These are phyloP conservation scores for Augiades crinisus DNA, from an alignment of 2,888 invertebrate species.

Conservation along the genomic window DNA sequence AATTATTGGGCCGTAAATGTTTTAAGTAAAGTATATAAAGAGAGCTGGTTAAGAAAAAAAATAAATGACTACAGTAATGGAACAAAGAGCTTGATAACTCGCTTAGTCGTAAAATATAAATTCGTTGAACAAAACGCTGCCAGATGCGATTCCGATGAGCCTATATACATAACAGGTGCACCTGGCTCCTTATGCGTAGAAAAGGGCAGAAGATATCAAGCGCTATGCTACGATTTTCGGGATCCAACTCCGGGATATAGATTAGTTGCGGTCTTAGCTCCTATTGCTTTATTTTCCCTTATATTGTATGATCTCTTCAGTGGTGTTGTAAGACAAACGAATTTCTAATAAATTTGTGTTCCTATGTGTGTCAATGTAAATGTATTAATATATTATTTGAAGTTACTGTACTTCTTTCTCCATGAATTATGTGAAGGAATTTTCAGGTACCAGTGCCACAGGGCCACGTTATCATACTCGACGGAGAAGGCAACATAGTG, in stretches of 20 bases:
- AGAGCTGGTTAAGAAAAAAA: slow-evolving; percentile 44
- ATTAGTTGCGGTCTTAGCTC: slow-evolving; percentile 61
- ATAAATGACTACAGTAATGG: slow-evolving; percentile 44
- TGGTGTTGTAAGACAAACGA: slow-evolving; percentile 64
- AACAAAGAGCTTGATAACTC: slow-evolving; percentile 50
- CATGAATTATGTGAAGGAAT: too few species aligned
- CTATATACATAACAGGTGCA: slow-evolving; percentile 52
- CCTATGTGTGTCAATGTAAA: too few species aligned
- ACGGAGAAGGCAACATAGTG: too few species aligned
- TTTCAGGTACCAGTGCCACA: too few species aligned
- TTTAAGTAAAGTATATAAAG: slow-evolving; percentile 47
- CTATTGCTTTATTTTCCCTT: slow-evolving; percentile 61
- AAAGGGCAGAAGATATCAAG: slow-evolving; percentile 50
- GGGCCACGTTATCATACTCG: too few species aligned
- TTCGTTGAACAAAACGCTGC: slow-evolving; percentile 51
- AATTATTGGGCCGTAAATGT: slow-evolving; percentile 46
- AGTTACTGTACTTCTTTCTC: too few species aligned
- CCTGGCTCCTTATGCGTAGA: slow-evolving; percentile 59
- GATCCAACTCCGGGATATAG: slow-evolving; percentile 66
- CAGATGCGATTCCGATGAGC: slow-evolving; percentile 54
- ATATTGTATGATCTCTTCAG: slow-evolving; percentile 70
- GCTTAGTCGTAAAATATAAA: slow-evolving; percentile 55
- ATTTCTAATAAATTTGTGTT: slow-evolving; percentile 37
- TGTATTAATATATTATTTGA: too few species aligned
- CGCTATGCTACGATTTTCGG: slow-evolving; percentile 60